Evolutionary conservation across 23 tunicate species (phyloP).

Genomic region (Ascidia mentula): DNA sequence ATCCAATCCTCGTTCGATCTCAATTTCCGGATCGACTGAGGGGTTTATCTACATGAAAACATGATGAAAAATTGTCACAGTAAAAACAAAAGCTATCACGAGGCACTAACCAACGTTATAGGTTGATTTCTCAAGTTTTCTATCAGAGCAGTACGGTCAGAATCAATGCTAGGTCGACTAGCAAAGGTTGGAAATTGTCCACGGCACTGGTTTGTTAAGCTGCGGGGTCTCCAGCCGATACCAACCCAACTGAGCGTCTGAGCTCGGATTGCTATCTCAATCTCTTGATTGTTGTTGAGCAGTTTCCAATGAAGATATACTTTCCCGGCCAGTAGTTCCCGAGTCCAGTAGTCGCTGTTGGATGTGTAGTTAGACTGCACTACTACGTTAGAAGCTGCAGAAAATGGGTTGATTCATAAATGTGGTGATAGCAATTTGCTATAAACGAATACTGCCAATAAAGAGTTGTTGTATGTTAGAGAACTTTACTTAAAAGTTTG

Average conservation of each 20-base stretch:
- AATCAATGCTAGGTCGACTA: slow-evolving; percentile 12
- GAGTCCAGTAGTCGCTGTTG: slow-evolving; percentile 35
- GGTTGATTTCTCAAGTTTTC: background rate
- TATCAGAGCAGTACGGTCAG: background rate
- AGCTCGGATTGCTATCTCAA: slow-evolving; percentile 69
- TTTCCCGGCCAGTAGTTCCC: slow-evolving; percentile 9
- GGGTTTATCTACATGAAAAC: slow-evolving; percentile 22
- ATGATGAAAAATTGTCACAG: no score
- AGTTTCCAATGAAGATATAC: slow-evolving; percentile 40
- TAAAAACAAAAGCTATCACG: background rate
- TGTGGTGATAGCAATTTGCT: no score
- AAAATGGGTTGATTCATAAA: background rate
- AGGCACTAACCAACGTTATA: background rate
- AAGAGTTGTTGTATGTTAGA: no score
- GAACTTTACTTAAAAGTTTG: no score
- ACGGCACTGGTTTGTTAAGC: slow-evolving; percentile 24
- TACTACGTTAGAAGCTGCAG: slow-evolving; percentile 27
- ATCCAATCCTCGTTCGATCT: slow-evolving; percentile 27
- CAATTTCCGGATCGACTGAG: slow-evolving; percentile 39
- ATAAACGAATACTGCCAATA: no score
- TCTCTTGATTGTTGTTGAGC: slow-evolving; percentile 37
- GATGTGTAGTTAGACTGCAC: slow-evolving; percentile 30
- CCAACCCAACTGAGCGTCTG: slow-evolving; percentile 77
- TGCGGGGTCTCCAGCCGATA: slow-evolving; percentile 74
- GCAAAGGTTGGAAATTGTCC: slow-evolving; percentile 18